Percentiles rank a stretch among this genome's conserved stretches.
phyloP scores from a whole-genome alignment of 2,888 invertebrate genomes.

The Tetranychus truncatus region DNA sequence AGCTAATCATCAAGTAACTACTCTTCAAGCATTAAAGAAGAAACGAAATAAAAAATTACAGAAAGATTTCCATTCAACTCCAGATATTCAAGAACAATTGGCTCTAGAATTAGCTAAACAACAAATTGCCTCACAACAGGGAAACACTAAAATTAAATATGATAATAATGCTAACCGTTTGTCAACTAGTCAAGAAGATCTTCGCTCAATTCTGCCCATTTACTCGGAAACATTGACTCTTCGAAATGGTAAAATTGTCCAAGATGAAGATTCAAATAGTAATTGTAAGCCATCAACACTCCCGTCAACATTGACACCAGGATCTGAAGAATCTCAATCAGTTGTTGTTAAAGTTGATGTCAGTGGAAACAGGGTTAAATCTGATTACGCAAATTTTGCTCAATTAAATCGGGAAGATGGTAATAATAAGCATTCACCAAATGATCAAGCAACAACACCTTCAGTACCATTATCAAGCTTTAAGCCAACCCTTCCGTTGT shows the following conservation, averaged over 20 bases:
- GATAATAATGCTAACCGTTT: slow-evolving; percentile 18
- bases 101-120: not conserved
- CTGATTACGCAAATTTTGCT: slow-evolving; percentile 24
- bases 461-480: slow-evolving; percentile 49
- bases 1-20: not conserved
- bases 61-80: slow-evolving; percentile 58
- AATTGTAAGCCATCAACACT: slow-evolving; percentile 39
- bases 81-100: slow-evolving; percentile 40
- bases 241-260: slow-evolving; percentile 18
- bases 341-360: slow-evolving; percentile 25
- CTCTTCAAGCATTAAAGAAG: slow-evolving; percentile 15
- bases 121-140: slow-evolving; percentile 12
- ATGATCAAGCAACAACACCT: slow-evolving; percentile 47
- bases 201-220: not conserved
- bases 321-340: slow-evolving; percentile 12
- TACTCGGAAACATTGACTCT: slow-evolving; percentile 14
- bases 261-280: not conserved
- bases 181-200: slow-evolving; percentile 18
- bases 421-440: slow-evolving; percentile 42
- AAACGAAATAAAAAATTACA: slow-evolving; percentile 31
- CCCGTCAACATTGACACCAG: slow-evolving; percentile 55
- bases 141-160: slow-evolving; percentile 17
- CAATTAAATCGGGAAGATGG: slow-evolving; percentile 21
- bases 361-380: slow-evolving; percentile 12
- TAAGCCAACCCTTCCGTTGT: slow-evolving; percentile 47